phyloP scores from a whole-genome alignment of 30 jellyfish, hydroid and myxozoan genomes.

The Mastigias papua region DNA sequence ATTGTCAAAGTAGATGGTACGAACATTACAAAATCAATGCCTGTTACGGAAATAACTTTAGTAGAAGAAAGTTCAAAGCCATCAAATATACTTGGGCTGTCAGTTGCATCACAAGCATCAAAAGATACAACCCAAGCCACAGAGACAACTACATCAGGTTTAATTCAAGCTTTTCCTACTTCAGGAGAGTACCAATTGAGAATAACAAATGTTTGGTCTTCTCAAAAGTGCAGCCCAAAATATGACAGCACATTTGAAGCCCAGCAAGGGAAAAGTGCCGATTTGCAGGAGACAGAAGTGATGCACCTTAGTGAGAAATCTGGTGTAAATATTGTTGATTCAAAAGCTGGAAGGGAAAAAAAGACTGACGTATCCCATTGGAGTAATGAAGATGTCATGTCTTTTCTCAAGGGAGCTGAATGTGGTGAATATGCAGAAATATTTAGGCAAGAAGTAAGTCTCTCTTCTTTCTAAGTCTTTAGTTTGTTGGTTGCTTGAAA shows the following conservation, averaged over 20 bases:
- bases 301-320: background rate
- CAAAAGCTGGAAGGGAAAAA: background rate
- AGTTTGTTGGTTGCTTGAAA: background rate
- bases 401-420: slow-evolving; percentile 68
- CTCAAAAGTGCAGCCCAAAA: background rate
- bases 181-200: background rate
- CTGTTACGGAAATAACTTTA: no score
- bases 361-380: slow-evolving; percentile 44
- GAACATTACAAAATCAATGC: no score
- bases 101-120: no score
- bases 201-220: background rate
- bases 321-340: background rate
- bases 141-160: no score
- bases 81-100: no score
- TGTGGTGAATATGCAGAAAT: slow-evolving; percentile 68
- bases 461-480: background rate
- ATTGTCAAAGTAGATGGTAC: no score
- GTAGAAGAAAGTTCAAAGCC: no score
- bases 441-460: slow-evolving; percentile 75
- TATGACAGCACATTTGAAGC: background rate
- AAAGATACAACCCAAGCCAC: no score
- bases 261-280: background rate
- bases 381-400: slow-evolving; percentile 75
- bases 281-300: background rate
- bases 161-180: no score